Base-by-base conservation (phyloP, 2,113 vertebrate species). In the Hydrolagus affinis region DNA sequence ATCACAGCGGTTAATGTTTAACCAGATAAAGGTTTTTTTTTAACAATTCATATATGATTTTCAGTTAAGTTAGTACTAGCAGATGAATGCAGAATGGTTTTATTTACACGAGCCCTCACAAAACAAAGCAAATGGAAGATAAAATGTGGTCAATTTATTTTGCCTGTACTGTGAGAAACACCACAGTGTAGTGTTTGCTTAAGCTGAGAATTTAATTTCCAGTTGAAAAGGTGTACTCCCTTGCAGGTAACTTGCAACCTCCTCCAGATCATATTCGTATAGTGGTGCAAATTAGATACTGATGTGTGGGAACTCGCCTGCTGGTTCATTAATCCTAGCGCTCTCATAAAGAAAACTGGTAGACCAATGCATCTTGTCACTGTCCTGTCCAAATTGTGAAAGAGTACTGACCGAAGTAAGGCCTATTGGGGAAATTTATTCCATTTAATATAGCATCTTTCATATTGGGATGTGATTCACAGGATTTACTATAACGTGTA, bases 1-100 rank as follows among this genome's bases (percentile, higher is more conserved):
- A 83, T 68, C 66, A 83, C 7, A 66, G 23, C 64, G 59, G 78
- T 83, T 83, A 83, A 83, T 83, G 78, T 66, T 66, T 32, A 83
- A 83, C 62, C 32, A 10, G 78, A 30, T 83, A 66, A 66, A 28
- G 28, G n/a, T n/a, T n/a, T n/a, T 17, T 1, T 30, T 83, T 30
- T 12, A 30, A 83, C 78, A 83, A 25, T 23, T 66, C 62, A 64
- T 64, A 59, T 28, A 21, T 21, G 78, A 68, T 66, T 66, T 68
- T 25, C 30, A 66, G 23, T 83, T 44, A 83, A 83, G 19, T 25
- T 66, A 11, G 15, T n/a, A n/a, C n/a, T n/a, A 21, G 21, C 64
- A 66, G 30, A 60, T n/a, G 4, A 68, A 21, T 66, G 14, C 8
- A 8, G 14, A 66, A 66, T 0, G 17, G 25, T 32, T 25, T 56